Base-by-base conservation (phyloP, 2,797 vertebrate genomes). In the Lepus oiostolus region DNA sequence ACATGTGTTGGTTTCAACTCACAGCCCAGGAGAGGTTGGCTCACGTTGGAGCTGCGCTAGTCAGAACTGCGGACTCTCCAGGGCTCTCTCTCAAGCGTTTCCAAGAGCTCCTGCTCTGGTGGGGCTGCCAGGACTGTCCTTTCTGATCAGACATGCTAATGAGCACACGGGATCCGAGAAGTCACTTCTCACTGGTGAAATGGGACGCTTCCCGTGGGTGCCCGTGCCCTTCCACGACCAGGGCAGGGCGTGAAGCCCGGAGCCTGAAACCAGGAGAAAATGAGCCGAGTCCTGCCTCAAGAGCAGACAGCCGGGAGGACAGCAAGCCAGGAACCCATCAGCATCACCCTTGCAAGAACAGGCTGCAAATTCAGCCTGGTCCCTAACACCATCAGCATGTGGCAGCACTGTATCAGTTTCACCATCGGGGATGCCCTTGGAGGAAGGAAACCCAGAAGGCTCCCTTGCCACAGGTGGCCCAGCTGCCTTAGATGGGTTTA, bases 41-140 rank as follows among this genome's bases (percentile, higher is more conserved):
- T 94, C 50, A 76, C 47, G 91, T 50, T 21, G 60, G 30, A 89
- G 80, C 24, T 74, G 42, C 19, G 24, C 11, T 86, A 9, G 32
- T 80, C 16, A 82, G 74, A 28, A 74, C 90, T 38, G 72, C 5
- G 72, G 7, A 60, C 17, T 87, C 62, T 67, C 58, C 32, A 47
- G 58, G 70, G 38, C 65, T 35, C 50, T 85, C 88, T 24, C 82
- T 77, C 79, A 81, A 91, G 65, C 74, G 19, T 72, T 92, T 89
- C 12, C 86, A 32, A 77, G 30, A 63, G 22, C 58, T 26, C 30
- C 62, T 12, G 14, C n/a, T 58, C 10, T 54, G n/a, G 5, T 90
- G 75, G 76, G 11, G 22, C 28, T 52, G 95, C 42, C 83, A 16
- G 60, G 30, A 65, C 65, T 19, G 24, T 30, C 32, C 6, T 75